Evolutionary conservation across 2,888 invertebrate species (phyloP).

Genomic region (Drosophila emarginata): DNA sequence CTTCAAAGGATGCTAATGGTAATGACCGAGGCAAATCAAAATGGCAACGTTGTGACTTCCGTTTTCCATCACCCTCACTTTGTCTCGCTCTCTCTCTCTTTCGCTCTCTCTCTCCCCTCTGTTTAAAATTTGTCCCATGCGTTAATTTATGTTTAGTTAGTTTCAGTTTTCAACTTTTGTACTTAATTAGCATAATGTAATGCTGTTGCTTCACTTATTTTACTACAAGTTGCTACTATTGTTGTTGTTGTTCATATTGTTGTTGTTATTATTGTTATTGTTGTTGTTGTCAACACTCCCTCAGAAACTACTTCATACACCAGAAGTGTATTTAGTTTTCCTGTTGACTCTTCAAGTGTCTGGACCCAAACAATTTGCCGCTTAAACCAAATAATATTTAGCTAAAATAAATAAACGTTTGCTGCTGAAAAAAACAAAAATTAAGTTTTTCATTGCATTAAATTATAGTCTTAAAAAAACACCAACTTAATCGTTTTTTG

Average conservation of each 20-base stretch:
- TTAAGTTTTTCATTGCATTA: neutral
- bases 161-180: constrained; percentile 37
- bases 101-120: constrained; percentile 19
- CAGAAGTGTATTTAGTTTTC: constrained; percentile 43
- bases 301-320: constrained; percentile 34
- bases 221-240: constrained; percentile 18
- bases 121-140: constrained; percentile 61
- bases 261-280: neutral
- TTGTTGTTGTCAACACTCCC: constrained; percentile 25
- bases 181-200: constrained; percentile 49
- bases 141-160: constrained; percentile 59
- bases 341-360: constrained; percentile 42
- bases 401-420: neutral
- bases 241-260: constrained; percentile 20
- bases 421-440: neutral
- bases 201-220: constrained; percentile 9
- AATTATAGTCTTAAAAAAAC: too few relatives aligned
- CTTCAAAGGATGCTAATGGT: constrained; percentile 44
- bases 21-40: constrained; percentile 65
- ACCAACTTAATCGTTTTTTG: too few relatives aligned
- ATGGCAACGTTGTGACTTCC: constrained; percentile 67
- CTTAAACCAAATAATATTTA: constrained; percentile 24
- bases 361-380: constrained; percentile 42
- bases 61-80: constrained; percentile 29
- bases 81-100: constrained; percentile 1